These are phyloP conservation scores for Tragopan temminckii DNA, from an alignment of 2,797 vertebrate genomes.

Conservation along the genomic window DNA sequence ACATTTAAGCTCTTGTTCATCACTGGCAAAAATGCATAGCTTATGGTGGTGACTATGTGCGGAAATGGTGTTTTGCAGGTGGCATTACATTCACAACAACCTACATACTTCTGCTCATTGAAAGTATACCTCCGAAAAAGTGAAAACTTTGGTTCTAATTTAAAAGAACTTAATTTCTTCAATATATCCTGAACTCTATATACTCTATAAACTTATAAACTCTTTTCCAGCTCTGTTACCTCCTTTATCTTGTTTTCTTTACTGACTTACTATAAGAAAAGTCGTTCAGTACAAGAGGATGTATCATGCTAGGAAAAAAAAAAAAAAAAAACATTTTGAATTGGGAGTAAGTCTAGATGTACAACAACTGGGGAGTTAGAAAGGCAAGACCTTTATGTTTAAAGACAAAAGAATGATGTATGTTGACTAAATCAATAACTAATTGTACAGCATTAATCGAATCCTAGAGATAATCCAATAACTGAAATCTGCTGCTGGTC, in stretches of 20 bases:
- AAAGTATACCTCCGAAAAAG: conserved; percentile 8
- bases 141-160: background rate
- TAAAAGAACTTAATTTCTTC: conserved; percentile 7
- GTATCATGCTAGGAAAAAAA: background rate
- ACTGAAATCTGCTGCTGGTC: conserved; percentile 30
- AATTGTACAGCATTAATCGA: conserved; percentile 42
- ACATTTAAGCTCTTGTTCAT: background rate
- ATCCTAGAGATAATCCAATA: conserved; percentile 21
- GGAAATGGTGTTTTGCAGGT: background rate
- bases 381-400: conserved; percentile 15
- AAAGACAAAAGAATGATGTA: conserved; percentile 48
- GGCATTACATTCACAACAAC: no score
- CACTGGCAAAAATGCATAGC: background rate
- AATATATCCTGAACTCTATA: background rate
- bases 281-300: background rate
- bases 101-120: background rate
- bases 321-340: background rate
- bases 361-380: background rate
- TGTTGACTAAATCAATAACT: conserved; percentile 55
- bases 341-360: conserved; percentile 5
- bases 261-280: background rate
- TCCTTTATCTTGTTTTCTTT: background rate
- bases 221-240: background rate
- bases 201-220: background rate
- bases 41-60: background rate